Percentiles rank a stretch among this genome's conserved stretches.
Conservation (phyloP, 2,797 vertebrate species). For the Antennarius maculatus region DNA sequence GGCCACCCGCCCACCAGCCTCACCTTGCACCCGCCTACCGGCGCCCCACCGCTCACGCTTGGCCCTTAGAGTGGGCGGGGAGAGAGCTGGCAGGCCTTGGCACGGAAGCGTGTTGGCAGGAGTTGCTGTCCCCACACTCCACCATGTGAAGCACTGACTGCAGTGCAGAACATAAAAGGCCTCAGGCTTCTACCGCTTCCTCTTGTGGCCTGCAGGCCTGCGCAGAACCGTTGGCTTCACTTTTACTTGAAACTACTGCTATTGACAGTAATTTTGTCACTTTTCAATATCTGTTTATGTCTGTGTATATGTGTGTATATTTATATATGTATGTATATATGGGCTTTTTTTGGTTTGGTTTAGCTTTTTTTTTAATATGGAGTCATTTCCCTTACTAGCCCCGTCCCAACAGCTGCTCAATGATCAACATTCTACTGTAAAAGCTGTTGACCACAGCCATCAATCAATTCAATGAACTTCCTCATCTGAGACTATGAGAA, state of each 20-base stretch:
- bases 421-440: constrained; percentile 45
- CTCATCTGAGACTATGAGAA: constrained; percentile 67
- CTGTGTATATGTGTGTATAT: no score
- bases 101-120: constrained; percentile 76
- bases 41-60: constrained; percentile 79
- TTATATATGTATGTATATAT: no score
- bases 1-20: constrained; percentile 82
- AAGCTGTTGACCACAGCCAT: constrained; percentile 57
- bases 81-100: constrained; percentile 78
- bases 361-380: constrained; percentile 50
- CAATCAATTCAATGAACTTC: constrained; percentile 66
- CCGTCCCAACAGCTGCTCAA: constrained; percentile 45
- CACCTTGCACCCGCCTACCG: constrained; percentile 81
- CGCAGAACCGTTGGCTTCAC: constrained; percentile 59
- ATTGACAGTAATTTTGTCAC: constrained; percentile 52
- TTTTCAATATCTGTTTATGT: constrained; percentile 15
- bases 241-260: constrained; percentile 56
- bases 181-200: constrained; percentile 68
- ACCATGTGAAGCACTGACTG: constrained; percentile 75
- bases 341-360: no score
- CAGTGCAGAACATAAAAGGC: constrained; percentile 78
- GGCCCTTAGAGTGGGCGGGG: constrained; percentile 82
- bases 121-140: constrained; percentile 77
- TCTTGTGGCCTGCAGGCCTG: constrained; percentile 71
- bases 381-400: constrained; percentile 52